These are phyloP conservation scores for Erynnis tages DNA, from an alignment of 2,888 invertebrate species.

Conservation along the genomic window DNA sequence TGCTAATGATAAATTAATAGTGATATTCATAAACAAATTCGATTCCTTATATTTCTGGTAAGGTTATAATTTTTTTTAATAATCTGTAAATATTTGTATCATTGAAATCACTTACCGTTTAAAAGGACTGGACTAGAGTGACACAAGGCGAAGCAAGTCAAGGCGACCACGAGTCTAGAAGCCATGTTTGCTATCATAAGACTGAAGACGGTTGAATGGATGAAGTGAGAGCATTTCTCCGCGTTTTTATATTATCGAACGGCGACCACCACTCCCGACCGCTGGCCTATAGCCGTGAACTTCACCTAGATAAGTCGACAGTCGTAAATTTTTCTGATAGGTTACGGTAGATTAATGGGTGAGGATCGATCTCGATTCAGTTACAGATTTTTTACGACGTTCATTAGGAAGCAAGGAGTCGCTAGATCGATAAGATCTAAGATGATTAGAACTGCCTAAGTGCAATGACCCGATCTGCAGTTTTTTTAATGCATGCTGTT, in stretches of 20 bases:
- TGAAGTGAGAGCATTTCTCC: constrained; percentile 78
- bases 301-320: constrained; percentile 66
- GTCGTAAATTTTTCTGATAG: constrained; percentile 65
- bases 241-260: constrained; percentile 63
- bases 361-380: constrained; percentile 36
- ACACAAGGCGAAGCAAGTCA: constrained; percentile 61
- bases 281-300: constrained; percentile 63
- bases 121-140: constrained; percentile 59
- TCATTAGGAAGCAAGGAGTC: constrained; percentile 28
- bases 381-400: constrained; percentile 32
- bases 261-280: constrained; percentile 51
- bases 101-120: constrained; percentile 53
- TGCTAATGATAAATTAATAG: too few relatives aligned
- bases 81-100: too few relatives aligned
- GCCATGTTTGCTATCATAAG: constrained; percentile 58
- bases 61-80: too few relatives aligned
- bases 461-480: constrained; percentile 39
- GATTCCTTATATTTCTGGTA: too few relatives aligned
- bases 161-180: constrained; percentile 58
- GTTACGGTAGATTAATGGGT: constrained; percentile 64
- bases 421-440: constrained; percentile 22
- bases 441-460: constrained; percentile 20
- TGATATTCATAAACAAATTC: too few relatives aligned
- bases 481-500: neutral
- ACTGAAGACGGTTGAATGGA: constrained; percentile 63